Base-by-base conservation (phyloP, 2,113 vertebrate species). In the Excalfactoria chinensis region DNA sequence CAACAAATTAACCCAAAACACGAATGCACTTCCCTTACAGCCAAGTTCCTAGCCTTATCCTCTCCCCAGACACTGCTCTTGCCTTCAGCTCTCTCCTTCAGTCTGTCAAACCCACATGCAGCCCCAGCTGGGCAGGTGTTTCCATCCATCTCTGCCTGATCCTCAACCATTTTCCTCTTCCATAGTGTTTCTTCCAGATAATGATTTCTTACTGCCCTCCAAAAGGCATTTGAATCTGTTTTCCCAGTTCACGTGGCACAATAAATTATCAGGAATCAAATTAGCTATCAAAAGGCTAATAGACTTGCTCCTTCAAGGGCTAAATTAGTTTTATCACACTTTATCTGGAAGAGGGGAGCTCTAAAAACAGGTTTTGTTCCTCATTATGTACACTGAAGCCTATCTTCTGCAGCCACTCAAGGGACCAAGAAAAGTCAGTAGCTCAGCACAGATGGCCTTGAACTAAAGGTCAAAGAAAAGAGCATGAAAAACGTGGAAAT, bases 401-500 rank as follows among this genome's bases (percentile, higher is more conserved):
- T 37, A 8, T 77, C 93, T 80, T 19, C 7, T 17, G 11, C 34
- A 76, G 56, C 81, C 68, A 77, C 91, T 60, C 75, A 3, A 16
- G 89, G 59, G 89, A 85, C 37, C 55, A 73, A 59, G 28, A 13
- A 11, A 59, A 67, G 64, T 77, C 74, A 73, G 59, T 73, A 68
- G 82, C 87, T 86, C 87, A 71, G 75, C 51, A 83, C 72, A 93
- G 87, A 89, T 55, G 66, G 82, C 75, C 89, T 89, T 93, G 80
- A 90, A 84, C 48, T 70, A 78, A 93, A 91, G 85, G 91, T 86
- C 91, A 93, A 34, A 88, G 71, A 75, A 78, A 67, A 95, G 71
- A 91, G 69, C 56, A 60, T 1, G 9, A 66, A 92, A 89, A 91
- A 46, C 2, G 1, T 80, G 48, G 60, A 71, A 91, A 89, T 53